Conservation (phyloP, 2,113 vertebrate species). For the Sorex araneus region DNA sequence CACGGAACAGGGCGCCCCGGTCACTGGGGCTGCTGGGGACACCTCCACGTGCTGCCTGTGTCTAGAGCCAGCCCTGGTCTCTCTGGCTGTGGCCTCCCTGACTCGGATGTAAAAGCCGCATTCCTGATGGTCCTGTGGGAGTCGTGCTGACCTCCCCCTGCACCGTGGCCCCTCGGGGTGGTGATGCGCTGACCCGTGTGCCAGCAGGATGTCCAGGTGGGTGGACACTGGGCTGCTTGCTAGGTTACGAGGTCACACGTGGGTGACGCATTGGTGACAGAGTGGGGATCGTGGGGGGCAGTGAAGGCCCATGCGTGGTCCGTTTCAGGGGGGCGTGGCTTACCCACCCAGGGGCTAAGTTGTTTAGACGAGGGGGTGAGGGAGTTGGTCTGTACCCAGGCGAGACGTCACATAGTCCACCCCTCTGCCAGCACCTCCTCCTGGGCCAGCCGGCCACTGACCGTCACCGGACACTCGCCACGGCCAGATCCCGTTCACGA, state of each 20-base stretch:
- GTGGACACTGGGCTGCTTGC: background rate
- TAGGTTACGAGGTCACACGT: background rate
- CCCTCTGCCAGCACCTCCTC: background rate
- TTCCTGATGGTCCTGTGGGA: rapidly evolving
- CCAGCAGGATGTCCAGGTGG: no score
- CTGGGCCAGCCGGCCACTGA: no score
- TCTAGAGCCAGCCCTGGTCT: background rate
- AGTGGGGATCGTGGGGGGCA: background rate
- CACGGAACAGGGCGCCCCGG: background rate
- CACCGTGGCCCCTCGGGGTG: background rate
- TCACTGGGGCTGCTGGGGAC: background rate
- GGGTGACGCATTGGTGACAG: rapidly evolving
- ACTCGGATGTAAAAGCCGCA: no score
- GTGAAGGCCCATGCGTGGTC: background rate
- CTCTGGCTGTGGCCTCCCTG: background rate
- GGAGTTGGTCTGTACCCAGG: no score
- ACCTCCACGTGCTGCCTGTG: background rate
- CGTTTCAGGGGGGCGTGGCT: background rate
- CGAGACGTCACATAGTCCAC: no score
- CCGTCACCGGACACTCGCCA: background rate
- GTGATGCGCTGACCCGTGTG: no score
- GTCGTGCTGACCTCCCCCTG: background rate
- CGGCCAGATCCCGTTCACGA: background rate
- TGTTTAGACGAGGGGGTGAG: background rate
- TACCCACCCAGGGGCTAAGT: background rate